Evolutionary conservation across 2,797 vertebrate species (phyloP), one percentile per base, ranked within the genome.

Genomic region (Glyptemys insculpta): DNA sequence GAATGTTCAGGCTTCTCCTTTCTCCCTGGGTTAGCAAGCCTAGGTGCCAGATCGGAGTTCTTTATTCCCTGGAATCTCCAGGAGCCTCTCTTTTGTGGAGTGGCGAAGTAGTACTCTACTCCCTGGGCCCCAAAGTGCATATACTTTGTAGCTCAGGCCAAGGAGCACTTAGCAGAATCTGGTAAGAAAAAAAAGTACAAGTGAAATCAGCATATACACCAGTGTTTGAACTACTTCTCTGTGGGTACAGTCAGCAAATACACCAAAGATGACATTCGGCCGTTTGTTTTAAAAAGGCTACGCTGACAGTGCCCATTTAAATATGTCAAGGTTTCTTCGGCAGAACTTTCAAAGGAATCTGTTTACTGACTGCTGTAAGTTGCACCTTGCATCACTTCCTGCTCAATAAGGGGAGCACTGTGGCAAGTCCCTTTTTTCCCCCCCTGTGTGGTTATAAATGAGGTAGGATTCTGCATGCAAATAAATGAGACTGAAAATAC

Each of bases 11-110:
- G 79, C 10, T 41, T 9, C 6, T 90, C 62, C 62, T 21, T n/a
- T 29, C 80, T n/a, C 86, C 57, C 21, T 57, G 50, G 27, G 19
- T 21, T 91, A 85, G 68, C n/a, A 57, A 84, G 27, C n/a, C 86
- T 41, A 82, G 19, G 72, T 57, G 41, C 5, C 62, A 49, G 57
- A 94, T 5, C n/a, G 2, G 59, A 2, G 2, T 2, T 49, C 3
- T 29, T 57, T 54, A 88, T 85, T n/a, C 18, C 25, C 81, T 31
- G 87, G 7, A 85, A 92, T 79, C 65, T 47, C 2, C 37, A 2
- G 3, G 12, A 3, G 81, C 5, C 5, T 5, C 41, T 81, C 23
- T 12, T 59, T 34, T 52, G 2, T 27, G 41, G 37, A 9, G 37
- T 44, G 27, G 14, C 4, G 12, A 29, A 76, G 12, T 44, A 29